Evolutionary conservation across 2,888 invertebrate genomes (phyloP).

Genomic region (Torymus auratus): DNA sequence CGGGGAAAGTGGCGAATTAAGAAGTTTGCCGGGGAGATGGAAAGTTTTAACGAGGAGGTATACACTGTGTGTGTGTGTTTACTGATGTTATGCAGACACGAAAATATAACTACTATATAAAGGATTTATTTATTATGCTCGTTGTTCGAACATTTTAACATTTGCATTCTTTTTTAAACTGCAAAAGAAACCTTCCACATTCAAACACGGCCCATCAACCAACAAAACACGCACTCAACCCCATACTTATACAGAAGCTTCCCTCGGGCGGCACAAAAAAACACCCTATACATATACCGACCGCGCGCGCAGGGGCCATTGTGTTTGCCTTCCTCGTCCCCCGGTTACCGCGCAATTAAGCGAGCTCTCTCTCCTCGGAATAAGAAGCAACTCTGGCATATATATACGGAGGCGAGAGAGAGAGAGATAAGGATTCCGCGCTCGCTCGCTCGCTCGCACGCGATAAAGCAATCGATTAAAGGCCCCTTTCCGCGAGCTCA

Average conservation of each 20-base stretch:
- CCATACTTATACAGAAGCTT: no score
- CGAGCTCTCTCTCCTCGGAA: constrained; percentile 13
- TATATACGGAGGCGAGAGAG: neutral
- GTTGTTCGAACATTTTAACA: no score
- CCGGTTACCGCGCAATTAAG: constrained; percentile 56
- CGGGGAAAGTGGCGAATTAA: neutral
- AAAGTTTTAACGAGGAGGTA: neutral
- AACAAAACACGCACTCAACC: no score
- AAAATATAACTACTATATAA: no score
- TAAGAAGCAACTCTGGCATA: neutral
- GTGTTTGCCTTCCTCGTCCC: constrained; percentile 45
- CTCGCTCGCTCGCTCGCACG: constrained; percentile 28
- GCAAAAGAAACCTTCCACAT: no score
- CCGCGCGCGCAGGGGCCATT: constrained; percentile 18
- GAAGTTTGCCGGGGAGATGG: no score
- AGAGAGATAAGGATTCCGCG: constrained; percentile 49
- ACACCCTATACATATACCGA: neutral
- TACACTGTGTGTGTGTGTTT: neutral
- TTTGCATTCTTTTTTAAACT: no score
- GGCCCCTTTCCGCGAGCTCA: constrained; percentile 57
- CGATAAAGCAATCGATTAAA: constrained; percentile 58
- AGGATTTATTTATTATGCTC: no score
- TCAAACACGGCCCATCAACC: no score
- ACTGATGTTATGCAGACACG: no score
- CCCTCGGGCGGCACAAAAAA: neutral